phyloP scores from a whole-genome alignment of 1,140 invertebrate genomes.

The Melanaphis sacchari region DNA sequence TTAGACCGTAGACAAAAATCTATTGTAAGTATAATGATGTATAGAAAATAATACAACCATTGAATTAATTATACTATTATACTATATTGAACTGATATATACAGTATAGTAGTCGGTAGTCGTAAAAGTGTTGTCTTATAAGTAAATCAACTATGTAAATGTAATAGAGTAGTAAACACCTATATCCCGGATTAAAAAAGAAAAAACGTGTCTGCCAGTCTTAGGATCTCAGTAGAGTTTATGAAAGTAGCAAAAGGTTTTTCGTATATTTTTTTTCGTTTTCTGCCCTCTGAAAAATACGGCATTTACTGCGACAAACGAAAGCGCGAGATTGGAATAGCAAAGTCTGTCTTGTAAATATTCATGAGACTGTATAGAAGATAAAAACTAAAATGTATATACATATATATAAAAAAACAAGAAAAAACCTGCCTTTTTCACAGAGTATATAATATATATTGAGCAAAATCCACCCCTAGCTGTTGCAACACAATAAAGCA shows the following conservation, averaged over 20 bases:
- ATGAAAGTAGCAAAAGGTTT: conserved; percentile 40
- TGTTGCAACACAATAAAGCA: conserved; percentile 54
- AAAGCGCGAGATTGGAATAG: conserved; percentile 49
- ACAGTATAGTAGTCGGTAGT: not conserved
- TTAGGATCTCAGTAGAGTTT: conserved; percentile 22
- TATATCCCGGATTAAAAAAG: conserved; percentile 10
- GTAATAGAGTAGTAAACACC: not conserved
- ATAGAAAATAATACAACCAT: not conserved
- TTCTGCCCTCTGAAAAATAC: conserved; percentile 32
- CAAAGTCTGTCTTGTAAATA: conserved; percentile 54
- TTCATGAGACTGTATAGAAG: conserved; percentile 42
- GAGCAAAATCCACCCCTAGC: conserved; percentile 44
- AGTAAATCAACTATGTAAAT: conserved; percentile 50
- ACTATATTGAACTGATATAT: too few relatives aligned
- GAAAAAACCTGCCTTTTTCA: conserved; percentile 42
- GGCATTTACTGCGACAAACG: conserved; percentile 46
- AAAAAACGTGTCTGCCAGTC: conserved; percentile 15
- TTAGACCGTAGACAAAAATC: not conserved
- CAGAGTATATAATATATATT: conserved; percentile 33
- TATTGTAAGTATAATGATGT: not conserved
- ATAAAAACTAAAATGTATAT: not conserved
- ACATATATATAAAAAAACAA: not conserved
- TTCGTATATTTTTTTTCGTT: not conserved
- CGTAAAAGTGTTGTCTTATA: conserved; percentile 9
- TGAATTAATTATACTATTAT: conserved; percentile 43